phyloP scores from a whole-genome alignment of 2,113 vertebrate species.

The Siniperca chuatsi region DNA sequence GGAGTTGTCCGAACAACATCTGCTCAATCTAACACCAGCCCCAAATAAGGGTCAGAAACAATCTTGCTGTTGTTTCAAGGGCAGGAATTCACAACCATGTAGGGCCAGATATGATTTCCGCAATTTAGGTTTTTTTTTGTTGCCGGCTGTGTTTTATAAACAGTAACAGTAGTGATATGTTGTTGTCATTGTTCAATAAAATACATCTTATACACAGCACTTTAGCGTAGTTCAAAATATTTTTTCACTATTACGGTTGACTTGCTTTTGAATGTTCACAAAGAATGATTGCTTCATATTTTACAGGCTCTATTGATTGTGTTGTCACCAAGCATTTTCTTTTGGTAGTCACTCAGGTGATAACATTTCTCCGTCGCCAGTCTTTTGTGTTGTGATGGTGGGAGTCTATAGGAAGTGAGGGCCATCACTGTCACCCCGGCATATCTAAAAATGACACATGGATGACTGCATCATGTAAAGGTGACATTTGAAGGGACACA shows the following conservation, averaged over 20 bases:
- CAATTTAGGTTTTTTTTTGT: not conserved
- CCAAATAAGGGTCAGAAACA: constrained; percentile 42
- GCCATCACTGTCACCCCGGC: constrained; percentile 72
- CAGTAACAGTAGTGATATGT: constrained; percentile 14
- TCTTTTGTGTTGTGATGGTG: constrained; percentile 55
- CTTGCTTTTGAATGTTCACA: constrained; percentile 62
- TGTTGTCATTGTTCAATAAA: constrained; percentile 41
- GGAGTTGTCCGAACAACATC: constrained; percentile 47
- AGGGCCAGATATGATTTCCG: constrained; percentile 1
- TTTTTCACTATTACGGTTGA: constrained; percentile 55
- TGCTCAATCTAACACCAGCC: constrained; percentile 28
- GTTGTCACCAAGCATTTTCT: constrained; percentile 73
- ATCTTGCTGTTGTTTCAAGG: not conserved
- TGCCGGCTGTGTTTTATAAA: constrained; percentile 6
- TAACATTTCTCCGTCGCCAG: constrained; percentile 51
- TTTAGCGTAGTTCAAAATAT: constrained; percentile 24
- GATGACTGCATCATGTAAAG: constrained; percentile 73
- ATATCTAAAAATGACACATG: constrained; percentile 71
- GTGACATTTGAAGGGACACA: constrained; percentile 73
- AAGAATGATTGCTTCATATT: constrained; percentile 67
- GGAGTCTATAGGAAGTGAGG: constrained; percentile 58
- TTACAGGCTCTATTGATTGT: constrained; percentile 71
- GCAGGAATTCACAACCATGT: constrained; percentile 5
- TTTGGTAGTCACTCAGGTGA: constrained; percentile 70
- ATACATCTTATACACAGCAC: constrained; percentile 22